Conservation (phyloP, 2,888 invertebrate genomes). For the Erebia palarica region DNA sequence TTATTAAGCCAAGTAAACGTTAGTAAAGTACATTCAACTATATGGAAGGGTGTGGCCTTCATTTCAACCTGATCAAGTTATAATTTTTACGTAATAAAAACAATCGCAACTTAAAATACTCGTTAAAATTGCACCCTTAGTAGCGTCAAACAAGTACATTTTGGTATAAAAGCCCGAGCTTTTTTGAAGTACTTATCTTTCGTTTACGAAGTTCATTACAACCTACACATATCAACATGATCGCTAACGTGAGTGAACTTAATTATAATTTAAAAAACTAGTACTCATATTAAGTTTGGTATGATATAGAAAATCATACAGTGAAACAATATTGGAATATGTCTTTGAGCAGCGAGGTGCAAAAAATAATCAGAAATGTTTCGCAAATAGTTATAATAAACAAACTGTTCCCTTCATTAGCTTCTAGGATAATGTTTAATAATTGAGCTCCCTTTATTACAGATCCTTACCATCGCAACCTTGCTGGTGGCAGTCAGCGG, state of each 20-base stretch:
- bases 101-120: constrained; percentile 12
- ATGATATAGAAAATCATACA: not conserved
- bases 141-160: constrained; percentile 5
- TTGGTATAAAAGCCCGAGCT: constrained; percentile 52
- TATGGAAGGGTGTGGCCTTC: constrained; percentile 23
- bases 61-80: constrained; percentile 22
- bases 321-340: not conserved
- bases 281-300: not conserved
- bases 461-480: constrained; percentile 38
- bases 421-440: not conserved
- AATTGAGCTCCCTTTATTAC: not conserved
- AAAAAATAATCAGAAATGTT: too few species aligned
- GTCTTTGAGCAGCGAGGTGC: too few species aligned
- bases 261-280: not conserved
- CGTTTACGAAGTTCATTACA: constrained; percentile 48
- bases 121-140: constrained; percentile 21
- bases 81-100: constrained; percentile 27
- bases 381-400: too few species aligned
- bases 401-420: not conserved
- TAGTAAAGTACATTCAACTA: constrained; percentile 8
- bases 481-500: constrained; percentile 47
- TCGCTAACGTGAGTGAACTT: constrained; percentile 52
- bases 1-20: not conserved
- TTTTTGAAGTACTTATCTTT: constrained; percentile 52
- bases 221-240: constrained; percentile 51